Percentiles rank a stretch among this genome's conserved stretches.
Conservation (phyloP, 1,140 invertebrate genomes). For the Caenorhabditis brenneri region DNA sequence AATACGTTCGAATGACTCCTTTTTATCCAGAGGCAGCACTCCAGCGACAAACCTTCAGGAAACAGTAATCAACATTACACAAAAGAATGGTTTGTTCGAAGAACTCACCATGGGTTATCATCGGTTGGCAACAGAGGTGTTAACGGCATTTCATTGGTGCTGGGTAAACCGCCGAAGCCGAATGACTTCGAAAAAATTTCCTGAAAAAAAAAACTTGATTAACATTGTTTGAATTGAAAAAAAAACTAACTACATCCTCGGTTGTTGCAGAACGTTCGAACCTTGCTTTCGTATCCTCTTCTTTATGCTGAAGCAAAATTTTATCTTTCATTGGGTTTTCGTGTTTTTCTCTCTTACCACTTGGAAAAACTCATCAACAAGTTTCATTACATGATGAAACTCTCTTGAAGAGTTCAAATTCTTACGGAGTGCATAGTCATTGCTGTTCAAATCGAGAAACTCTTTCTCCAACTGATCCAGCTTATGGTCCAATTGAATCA, state of each 20-base stretch:
- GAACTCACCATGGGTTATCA: conserved; percentile 37
- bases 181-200: conserved; percentile 49
- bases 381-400: conserved; percentile 61
- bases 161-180: conserved; percentile 56
- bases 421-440: conserved; percentile 36
- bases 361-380: conserved; percentile 69
- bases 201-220: neutral
- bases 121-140: conserved; percentile 46
- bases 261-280: conserved; percentile 2
- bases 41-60: conserved; percentile 74
- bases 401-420: conserved; percentile 52
- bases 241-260: neutral
- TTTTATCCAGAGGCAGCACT: conserved; percentile 80
- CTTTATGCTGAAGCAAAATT: conserved; percentile 61
- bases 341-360: conserved; percentile 57
- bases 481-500: conserved; percentile 64
- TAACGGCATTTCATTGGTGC: conserved; percentile 59
- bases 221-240: neutral
- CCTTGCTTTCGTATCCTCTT: conserved; percentile 58
- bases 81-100: neutral
- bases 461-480: conserved; percentile 65
- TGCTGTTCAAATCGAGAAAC: conserved; percentile 63
- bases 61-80: neutral
- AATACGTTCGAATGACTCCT: conserved; percentile 95
- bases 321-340: neutral